Evolutionary conservation across 2,797 vertebrate species (phyloP).

Genomic region (Spheniscus humboldti): DNA sequence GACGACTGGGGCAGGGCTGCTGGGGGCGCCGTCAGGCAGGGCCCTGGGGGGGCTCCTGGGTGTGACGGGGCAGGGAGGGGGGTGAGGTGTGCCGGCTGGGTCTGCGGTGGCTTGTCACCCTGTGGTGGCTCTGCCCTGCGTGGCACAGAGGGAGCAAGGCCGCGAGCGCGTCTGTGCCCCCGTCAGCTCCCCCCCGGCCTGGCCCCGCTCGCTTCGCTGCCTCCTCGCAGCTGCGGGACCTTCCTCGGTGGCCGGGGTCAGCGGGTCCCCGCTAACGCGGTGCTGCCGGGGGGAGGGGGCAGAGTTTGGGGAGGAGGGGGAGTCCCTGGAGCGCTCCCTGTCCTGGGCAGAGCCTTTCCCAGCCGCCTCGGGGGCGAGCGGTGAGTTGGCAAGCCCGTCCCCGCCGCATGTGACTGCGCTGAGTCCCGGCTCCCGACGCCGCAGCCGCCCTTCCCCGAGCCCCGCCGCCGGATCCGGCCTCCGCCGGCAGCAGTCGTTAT

Average conservation of each 20-base stretch:
- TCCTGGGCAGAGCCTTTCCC: neutral
- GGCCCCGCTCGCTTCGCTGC: too few species aligned
- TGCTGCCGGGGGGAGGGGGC: neutral
- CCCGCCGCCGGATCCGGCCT: rapidly evolving
- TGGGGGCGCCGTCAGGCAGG: neutral
- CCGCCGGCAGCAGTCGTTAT: neutral
- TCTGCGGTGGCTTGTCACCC: neutral
- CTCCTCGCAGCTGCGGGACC: too few species aligned
- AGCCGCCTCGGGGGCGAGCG: neutral
- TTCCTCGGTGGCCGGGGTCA: neutral
- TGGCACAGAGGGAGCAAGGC: neutral
- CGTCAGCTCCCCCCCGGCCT: neutral
- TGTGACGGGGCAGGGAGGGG: too few species aligned
- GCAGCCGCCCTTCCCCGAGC: neutral
- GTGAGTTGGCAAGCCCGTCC: neutral
- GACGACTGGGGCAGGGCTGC: neutral
- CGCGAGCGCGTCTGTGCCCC: rapidly evolving
- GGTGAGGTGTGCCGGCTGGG: too few species aligned
- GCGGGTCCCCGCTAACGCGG: rapidly evolving
- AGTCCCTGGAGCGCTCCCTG: too few species aligned
- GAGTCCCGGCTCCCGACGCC: neutral
- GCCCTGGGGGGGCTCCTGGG: neutral
- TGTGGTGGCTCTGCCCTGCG: too few species aligned
- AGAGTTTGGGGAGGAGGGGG: too few species aligned
- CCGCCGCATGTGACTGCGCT: neutral